Conservation (phyloP, 2,113 vertebrate species). For the Siphamia tubifer region DNA sequence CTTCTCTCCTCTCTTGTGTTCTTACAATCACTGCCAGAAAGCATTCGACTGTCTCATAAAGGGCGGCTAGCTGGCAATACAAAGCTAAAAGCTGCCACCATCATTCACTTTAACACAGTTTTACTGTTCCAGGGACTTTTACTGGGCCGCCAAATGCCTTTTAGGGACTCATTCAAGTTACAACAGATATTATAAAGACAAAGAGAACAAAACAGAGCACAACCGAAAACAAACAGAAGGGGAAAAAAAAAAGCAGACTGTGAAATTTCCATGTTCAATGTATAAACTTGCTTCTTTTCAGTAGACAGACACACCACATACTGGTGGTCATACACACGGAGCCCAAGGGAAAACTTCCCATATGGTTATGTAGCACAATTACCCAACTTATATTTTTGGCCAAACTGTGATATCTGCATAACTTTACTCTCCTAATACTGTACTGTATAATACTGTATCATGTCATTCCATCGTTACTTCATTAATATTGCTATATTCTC, state of each 20-base stretch:
- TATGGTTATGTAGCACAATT: too few species aligned
- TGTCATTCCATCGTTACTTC: too few species aligned
- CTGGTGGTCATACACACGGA: too few species aligned
- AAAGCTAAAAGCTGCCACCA: conserved; percentile 42
- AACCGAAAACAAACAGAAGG: background rate
- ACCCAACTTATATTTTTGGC: too few species aligned
- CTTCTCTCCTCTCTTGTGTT: background rate
- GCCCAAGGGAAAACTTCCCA: too few species aligned
- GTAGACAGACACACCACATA: too few species aligned
- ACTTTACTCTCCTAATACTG: too few species aligned
- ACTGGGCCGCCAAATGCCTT: conserved; percentile 22
- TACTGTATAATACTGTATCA: too few species aligned
- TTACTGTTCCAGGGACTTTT: conserved; percentile 35
- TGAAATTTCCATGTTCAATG: background rate
- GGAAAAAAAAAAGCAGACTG: background rate
- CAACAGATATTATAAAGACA: conserved; percentile 16
- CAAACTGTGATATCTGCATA: too few species aligned
- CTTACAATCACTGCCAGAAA: conserved; percentile 6
- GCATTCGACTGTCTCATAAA: conserved; percentile 35
- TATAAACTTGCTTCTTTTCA: background rate
- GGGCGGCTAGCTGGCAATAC: conserved; percentile 18
- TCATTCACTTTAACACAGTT: conserved; percentile 49
- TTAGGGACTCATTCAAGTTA: conserved; percentile 28
- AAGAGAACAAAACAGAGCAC: background rate
- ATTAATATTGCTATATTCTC: too few species aligned